phyloP scores from a whole-genome alignment of 37 sponge, comb jelly and placozoan species.

The Beroe ovata region DNA sequence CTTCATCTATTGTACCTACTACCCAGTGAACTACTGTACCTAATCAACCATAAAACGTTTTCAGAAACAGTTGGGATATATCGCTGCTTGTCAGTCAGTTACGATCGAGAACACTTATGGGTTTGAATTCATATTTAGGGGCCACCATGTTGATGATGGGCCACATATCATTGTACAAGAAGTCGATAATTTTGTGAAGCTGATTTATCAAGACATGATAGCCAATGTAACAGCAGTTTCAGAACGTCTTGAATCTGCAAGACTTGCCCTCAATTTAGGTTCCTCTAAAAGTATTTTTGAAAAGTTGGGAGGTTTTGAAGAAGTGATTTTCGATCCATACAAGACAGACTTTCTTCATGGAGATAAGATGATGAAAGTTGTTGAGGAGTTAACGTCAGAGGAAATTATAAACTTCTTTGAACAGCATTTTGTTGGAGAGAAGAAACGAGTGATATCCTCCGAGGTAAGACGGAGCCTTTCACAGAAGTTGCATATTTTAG shows the following conservation, averaged over 20 bases:
- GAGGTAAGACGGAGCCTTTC: background rate
- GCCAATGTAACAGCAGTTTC: background rate
- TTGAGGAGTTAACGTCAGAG: background rate
- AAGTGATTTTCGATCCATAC: background rate
- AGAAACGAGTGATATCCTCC: background rate
- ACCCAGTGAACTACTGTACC: too few species aligned
- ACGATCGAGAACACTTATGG: background rate
- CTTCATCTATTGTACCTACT: too few species aligned
- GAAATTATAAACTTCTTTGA: background rate
- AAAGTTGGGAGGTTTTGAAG: background rate
- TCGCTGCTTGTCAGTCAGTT: background rate
- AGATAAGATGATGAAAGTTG: background rate
- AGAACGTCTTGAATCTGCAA: background rate
- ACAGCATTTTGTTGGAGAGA: background rate
- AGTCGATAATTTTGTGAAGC: background rate
- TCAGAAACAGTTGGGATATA: conserved; percentile 36
- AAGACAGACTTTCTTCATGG: background rate
- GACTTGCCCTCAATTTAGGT: background rate
- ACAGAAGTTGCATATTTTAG: background rate
- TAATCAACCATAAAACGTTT: too few species aligned
- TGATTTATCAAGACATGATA: background rate
- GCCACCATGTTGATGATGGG: background rate
- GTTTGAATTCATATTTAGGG: background rate
- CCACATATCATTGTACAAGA: background rate
- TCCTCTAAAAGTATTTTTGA: background rate